phyloP scores from a whole-genome alignment of 2,113 vertebrate species.

The Cichladusa arquata region DNA sequence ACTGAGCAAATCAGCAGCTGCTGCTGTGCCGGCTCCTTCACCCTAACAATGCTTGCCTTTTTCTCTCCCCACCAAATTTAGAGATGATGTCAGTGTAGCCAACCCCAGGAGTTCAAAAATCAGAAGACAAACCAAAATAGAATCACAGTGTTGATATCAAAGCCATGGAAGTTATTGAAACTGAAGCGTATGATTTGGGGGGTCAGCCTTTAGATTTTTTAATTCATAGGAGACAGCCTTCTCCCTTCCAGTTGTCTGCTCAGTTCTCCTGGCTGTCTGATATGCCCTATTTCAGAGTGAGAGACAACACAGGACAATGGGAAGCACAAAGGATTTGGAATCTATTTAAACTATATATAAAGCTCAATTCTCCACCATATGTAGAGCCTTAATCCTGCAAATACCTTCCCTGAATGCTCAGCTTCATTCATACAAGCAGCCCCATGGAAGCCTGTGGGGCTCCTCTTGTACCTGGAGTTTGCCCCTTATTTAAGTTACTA shows the following conservation, averaged over 20 bases:
- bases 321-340: constrained; percentile 17
- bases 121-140: constrained; percentile 58
- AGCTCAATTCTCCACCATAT: not conserved
- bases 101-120: constrained; percentile 53
- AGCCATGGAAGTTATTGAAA: constrained; percentile 53
- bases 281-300: constrained; percentile 33
- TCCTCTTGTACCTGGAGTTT: not conserved
- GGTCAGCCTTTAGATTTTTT: constrained; percentile 53
- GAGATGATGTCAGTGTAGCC: constrained; percentile 57
- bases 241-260: constrained; percentile 24
- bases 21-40: constrained; percentile 8
- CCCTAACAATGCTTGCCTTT: not conserved
- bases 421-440: not conserved
- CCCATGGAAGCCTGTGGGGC: not conserved
- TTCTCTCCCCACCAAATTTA: constrained; percentile 52
- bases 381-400: constrained; percentile 14
- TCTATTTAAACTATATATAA: constrained; percentile 43
- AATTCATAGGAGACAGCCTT: constrained; percentile 49
- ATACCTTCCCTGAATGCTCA: not conserved
- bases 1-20: constrained; percentile 24
- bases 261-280: constrained; percentile 3
- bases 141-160: constrained; percentile 52
- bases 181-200: constrained; percentile 22
- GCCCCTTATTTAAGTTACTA: not conserved
- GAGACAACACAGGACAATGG: constrained; percentile 35